phyloP scores from a whole-genome alignment of 2,113 vertebrate genomes.

The Genyomyrus donnyi region DNA sequence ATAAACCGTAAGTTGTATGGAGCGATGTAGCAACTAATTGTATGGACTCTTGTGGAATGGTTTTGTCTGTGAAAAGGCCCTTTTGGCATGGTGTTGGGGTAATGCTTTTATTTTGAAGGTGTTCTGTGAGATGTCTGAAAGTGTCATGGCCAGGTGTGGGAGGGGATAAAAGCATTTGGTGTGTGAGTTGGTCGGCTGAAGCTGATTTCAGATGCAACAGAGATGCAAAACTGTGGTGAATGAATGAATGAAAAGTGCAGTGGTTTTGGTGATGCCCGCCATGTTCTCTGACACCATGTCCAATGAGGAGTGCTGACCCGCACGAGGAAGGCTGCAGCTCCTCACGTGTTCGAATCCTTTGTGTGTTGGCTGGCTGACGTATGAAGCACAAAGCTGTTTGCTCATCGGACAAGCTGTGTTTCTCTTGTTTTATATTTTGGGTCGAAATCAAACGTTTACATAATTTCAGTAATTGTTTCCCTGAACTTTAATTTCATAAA shows the following conservation, averaged over 20 bases:
- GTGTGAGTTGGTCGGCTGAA: background rate
- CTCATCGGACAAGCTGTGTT: background rate
- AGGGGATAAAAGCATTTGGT: background rate
- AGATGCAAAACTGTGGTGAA: background rate
- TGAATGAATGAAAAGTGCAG: background rate
- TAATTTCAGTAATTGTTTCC: constrained; percentile 10
- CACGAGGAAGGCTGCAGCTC: background rate
- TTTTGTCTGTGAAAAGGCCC: background rate
- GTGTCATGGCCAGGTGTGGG: background rate
- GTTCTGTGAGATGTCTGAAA: background rate
- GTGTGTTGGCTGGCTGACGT: background rate
- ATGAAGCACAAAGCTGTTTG: background rate
- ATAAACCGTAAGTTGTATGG: background rate
- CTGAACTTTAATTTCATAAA: constrained; percentile 7
- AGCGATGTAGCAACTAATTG: background rate
- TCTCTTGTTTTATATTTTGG: background rate
- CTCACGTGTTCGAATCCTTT: background rate
- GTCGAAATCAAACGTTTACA: constrained; percentile 23
- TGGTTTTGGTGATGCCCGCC: background rate
- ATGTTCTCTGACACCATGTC: background rate
- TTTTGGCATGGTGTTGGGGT: background rate
- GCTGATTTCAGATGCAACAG: background rate
- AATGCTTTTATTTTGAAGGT: background rate
- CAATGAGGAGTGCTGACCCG: background rate
- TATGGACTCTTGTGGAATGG: background rate